Evolutionary conservation across 2,113 vertebrate genomes (phyloP), one percentile per base, ranked within the genome.

Genomic region (Chaetodon trifascialis): DNA sequence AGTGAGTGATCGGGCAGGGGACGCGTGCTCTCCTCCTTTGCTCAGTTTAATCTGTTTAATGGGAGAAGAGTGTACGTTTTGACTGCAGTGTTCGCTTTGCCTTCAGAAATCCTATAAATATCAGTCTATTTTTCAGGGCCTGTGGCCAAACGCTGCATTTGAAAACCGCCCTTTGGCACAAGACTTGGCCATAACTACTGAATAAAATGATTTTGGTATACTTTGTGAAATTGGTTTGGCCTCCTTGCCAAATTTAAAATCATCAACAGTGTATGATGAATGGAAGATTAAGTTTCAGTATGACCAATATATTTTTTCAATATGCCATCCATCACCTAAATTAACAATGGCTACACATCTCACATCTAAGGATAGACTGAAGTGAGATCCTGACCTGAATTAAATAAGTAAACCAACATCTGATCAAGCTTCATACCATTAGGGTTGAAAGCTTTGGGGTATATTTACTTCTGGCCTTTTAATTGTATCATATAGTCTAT

Each of bases 21-120:
- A 71, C 74, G 23, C 68, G 59, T 10, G 12, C 65, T 69, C 58
- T 38, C 52, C 4, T 74, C 56, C 38, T 30, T 42, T 44, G 9
- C 16, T 51, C 23, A 44, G 36, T 72, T 84, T 64, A 88, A 82
- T 84, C 65, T 68, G 1, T 84, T 68, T 75, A 73, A 82, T 80
- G 62, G 49, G 19, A 47, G 34, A 23, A 52, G 36, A 70, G 36
- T 52, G 12, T 21, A 56, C 34, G 40, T 54, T 65, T 63, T 81
- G 82, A 65, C 76, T 56, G 42, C 49, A 49, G 49, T 54, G 19
- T 71, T 56, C 21, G 2, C 34, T 80, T 86, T 76, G 40, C 69
- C 47, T 44, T 73, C 51, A 82, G 17, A 65, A 23, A 38, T 44
- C 14, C 3, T 38, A 78, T 82, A 19, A 84, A 76, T 80, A 64